Conservation (phyloP, 2,888 invertebrate species). For the Mythimna ferrago region DNA sequence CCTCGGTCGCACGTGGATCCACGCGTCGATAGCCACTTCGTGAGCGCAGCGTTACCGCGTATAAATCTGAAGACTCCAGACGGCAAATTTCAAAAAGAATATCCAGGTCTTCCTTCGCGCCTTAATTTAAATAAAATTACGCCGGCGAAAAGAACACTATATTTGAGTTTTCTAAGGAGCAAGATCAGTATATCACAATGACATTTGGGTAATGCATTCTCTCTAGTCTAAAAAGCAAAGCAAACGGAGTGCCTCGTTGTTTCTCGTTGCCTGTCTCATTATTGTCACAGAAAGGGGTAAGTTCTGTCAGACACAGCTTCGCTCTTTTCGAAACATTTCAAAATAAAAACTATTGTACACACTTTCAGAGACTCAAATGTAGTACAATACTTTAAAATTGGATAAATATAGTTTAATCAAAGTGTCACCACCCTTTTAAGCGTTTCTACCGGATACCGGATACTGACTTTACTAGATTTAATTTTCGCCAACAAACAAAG, state of each 20-base stretch:
- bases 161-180: slow-evolving; percentile 56
- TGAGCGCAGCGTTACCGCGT: slow-evolving; percentile 76
- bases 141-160: slow-evolving; percentile 16
- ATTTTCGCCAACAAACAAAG: slow-evolving; percentile 81
- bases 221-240: slow-evolving; percentile 73
- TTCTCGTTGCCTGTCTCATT: slow-evolving; percentile 77
- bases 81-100: slow-evolving; percentile 63
- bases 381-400: slow-evolving; percentile 49
- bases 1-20: slow-evolving; percentile 86
- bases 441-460: slow-evolving; percentile 70
- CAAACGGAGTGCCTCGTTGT: slow-evolving; percentile 68
- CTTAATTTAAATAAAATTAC: slow-evolving; percentile 67
- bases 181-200: slow-evolving; percentile 68
- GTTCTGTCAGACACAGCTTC: slow-evolving; percentile 67
- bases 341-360: slow-evolving; percentile 65
- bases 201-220: slow-evolving; percentile 75
- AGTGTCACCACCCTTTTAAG: slow-evolving; percentile 70
- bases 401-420: slow-evolving; percentile 67
- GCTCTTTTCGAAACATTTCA: slow-evolving; percentile 68
- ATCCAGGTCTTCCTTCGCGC: slow-evolving; percentile 53
- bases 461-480: slow-evolving; percentile 76
- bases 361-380: slow-evolving; percentile 49
- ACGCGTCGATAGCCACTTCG: slow-evolving; percentile 86
- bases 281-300: slow-evolving; percentile 74
- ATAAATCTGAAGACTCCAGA: slow-evolving; percentile 62